Percentiles rank a stretch among this genome's conserved stretches.
These are phyloP conservation scores for Platerodrilus igneus DNA, from an alignment of 2,888 invertebrate genomes.

Conservation along the genomic window DNA sequence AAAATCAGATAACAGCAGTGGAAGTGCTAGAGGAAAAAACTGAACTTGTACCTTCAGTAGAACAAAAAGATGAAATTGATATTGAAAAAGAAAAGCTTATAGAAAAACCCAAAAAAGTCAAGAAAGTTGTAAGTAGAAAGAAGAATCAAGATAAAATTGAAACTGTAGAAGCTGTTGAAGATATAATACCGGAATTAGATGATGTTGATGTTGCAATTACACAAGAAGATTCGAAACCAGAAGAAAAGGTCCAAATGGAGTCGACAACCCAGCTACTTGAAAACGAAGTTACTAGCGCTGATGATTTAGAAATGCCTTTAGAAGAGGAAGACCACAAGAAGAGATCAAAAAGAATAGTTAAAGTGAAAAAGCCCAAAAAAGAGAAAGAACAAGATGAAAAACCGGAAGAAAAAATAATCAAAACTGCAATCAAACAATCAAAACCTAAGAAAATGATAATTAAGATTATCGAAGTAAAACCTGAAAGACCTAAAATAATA, in stretches of 20 bases:
- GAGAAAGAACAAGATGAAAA: constrained; percentile 26
- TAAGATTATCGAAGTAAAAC: too few species aligned
- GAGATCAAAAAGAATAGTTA: constrained; percentile 12
- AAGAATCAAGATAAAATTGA: constrained; percentile 30
- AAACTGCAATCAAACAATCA: constrained; percentile 38
- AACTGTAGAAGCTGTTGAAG: constrained; percentile 33
- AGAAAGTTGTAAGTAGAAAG: constrained; percentile 19
- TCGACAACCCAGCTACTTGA: constrained; percentile 19
- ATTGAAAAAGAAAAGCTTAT: background rate
- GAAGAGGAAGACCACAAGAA: background rate
- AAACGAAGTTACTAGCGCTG: constrained; percentile 35
- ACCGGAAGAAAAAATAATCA: constrained; percentile 36
- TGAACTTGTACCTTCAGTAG: constrained; percentile 1
- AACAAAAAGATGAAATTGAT: constrained; percentile 7
- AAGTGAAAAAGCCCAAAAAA: constrained; percentile 34
- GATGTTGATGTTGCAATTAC: too few species aligned
- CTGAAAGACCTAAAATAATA: constrained; percentile 25
- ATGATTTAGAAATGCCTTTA: too few species aligned
- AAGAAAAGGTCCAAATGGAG: constrained; percentile 29
- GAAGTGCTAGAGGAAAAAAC: constrained; percentile 19
- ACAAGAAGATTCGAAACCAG: constrained; percentile 27
- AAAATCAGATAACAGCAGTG: constrained; percentile 20
- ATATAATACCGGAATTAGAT: constrained; percentile 16
- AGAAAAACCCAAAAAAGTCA: constrained; percentile 10
- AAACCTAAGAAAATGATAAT: constrained; percentile 37